Conservation (phyloP, 2,888 invertebrate genomes). For the Drosophila cognata region DNA sequence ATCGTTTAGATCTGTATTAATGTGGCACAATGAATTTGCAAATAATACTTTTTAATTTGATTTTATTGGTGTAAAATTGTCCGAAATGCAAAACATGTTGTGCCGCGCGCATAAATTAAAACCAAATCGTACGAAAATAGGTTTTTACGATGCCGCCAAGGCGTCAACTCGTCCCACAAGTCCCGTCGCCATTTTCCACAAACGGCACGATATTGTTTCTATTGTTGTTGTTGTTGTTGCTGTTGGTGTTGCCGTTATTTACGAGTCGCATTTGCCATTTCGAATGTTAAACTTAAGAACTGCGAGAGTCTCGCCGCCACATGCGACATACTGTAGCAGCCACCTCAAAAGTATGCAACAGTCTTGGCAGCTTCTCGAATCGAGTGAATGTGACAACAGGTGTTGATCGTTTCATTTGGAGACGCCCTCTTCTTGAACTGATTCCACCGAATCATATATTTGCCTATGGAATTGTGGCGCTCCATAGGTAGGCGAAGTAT, state of each 20-base stretch:
- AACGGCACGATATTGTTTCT: conserved; percentile 11
- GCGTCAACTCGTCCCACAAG: conserved; percentile 41
- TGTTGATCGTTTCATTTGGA: background rate
- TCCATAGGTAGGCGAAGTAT: background rate
- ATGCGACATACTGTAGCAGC: conserved; percentile 17
- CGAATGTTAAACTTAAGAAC: conserved; percentile 36
- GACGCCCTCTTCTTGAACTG: background rate
- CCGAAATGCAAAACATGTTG: conserved; percentile 66
- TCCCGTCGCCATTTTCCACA: conserved; percentile 36
- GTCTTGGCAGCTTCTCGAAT: background rate
- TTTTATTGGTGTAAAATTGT: conserved; percentile 71
- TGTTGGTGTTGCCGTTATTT: conserved; percentile 55
- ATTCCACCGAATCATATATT: background rate
- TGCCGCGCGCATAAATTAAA: conserved; percentile 76
- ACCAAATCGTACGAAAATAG: conserved; percentile 68
- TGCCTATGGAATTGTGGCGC: background rate
- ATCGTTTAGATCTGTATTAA: conserved; percentile 28
- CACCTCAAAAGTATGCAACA: conserved; percentile 66
- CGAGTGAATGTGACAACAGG: conserved; percentile 22
- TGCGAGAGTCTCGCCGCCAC: conserved; percentile 1
- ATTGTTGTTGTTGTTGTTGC: conserved; percentile 14
- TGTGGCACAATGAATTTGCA: conserved; percentile 60
- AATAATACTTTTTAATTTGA: conserved; percentile 65
- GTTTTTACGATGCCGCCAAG: conserved; percentile 72
- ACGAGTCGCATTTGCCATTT: conserved; percentile 64